Evolutionary conservation across 2,797 vertebrate species (phyloP).

Genomic region (Nyctibius grandis): DNA sequence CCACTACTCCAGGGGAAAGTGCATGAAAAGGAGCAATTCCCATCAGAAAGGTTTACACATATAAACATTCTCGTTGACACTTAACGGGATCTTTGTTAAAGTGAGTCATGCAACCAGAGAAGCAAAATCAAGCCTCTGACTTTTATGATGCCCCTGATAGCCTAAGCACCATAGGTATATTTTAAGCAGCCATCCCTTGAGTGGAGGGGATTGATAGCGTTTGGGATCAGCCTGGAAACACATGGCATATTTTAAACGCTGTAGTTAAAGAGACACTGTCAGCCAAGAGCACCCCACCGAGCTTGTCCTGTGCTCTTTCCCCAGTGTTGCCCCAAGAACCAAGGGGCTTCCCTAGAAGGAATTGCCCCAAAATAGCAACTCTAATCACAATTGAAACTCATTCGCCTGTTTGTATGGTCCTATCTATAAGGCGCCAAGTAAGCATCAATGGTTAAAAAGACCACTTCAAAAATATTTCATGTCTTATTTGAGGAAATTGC

Average conservation of each 20-base stretch:
- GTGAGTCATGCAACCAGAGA: conserved; percentile 41
- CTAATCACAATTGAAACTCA: not conserved
- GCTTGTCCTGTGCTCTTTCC: not conserved
- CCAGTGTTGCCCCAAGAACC: not conserved
- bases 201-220: not conserved
- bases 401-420: not conserved
- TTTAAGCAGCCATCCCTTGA: conserved; percentile 5
- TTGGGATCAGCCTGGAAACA: conserved; percentile 13
- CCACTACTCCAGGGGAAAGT: not conserved
- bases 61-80: not conserved
- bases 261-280: not conserved
- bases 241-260: not conserved
- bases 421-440: not conserved
- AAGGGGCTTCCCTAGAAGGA: too few species aligned
- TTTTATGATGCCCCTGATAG: conserved; percentile 51
- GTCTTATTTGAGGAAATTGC: not conserved
- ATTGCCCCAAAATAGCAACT: not conserved
- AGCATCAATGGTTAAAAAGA: not conserved
- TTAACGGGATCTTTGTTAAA: not conserved
- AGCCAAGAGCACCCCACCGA: not conserved
- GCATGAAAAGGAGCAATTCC: not conserved
- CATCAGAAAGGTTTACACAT: not conserved
- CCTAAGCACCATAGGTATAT: not conserved
- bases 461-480: not conserved
- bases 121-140: conserved; percentile 36